phyloP scores from a whole-genome alignment of 2,888 invertebrate genomes.

The Mellilla xanthometata region DNA sequence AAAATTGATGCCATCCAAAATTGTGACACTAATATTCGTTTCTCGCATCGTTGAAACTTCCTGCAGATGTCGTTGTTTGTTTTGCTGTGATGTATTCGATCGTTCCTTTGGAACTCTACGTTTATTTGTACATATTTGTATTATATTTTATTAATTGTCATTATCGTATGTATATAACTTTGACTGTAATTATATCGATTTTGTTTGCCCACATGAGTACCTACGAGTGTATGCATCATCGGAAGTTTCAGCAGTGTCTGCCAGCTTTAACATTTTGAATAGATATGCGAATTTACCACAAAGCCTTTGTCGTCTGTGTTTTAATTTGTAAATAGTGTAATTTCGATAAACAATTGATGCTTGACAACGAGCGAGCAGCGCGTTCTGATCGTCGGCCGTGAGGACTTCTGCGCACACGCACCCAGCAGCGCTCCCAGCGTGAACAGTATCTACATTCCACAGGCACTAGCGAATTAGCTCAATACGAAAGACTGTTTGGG shows the following conservation, averaged over 20 bases:
- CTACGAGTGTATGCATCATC: slow-evolving; percentile 1
- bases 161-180: slow-evolving; percentile 44
- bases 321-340: slow-evolving; percentile 76
- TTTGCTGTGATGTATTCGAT: slow-evolving; percentile 33
- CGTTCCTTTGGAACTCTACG: slow-evolving; percentile 40
- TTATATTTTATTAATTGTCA: slow-evolving; percentile 40
- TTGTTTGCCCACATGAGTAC: neutral
- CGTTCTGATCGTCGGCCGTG: slow-evolving; percentile 64
- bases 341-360: slow-evolving; percentile 69
- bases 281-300: slow-evolving; percentile 60
- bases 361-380: slow-evolving; percentile 70
- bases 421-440: neutral
- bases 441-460: slow-evolving; percentile 65
- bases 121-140: slow-evolving; percentile 70
- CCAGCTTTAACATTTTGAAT: slow-evolving; percentile 48
- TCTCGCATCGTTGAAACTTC: slow-evolving; percentile 54
- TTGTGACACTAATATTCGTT: slow-evolving; percentile 38
- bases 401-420: slow-evolving; percentile 71
- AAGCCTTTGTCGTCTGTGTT: slow-evolving; percentile 67
- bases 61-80: slow-evolving; percentile 23
- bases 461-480: slow-evolving; percentile 75
- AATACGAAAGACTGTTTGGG: slow-evolving; percentile 77
- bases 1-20: slow-evolving; percentile 62
- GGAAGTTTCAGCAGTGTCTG: slow-evolving; percentile 56
- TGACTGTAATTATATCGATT: slow-evolving; percentile 24